phyloP scores from a whole-genome alignment of 2,113 vertebrate genomes.

The Colius striatus region DNA sequence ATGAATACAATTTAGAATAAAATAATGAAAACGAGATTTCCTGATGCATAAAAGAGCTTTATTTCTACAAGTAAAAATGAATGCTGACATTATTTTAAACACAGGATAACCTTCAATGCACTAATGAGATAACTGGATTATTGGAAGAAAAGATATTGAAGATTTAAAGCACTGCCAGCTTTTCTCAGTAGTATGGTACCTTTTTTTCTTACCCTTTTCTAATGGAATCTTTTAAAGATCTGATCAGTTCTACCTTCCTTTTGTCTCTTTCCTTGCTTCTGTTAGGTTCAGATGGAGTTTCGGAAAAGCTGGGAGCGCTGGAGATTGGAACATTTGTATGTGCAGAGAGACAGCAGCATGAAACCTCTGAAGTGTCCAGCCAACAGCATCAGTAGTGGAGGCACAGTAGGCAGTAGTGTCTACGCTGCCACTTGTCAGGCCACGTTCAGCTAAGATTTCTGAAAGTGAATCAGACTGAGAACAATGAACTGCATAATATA shows the following conservation, averaged over 20 bases:
- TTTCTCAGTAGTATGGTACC: conserved; percentile 38
- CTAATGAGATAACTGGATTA: conserved; percentile 38
- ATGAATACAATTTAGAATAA: conserved; percentile 1
- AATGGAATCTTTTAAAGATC: conserved; percentile 40
- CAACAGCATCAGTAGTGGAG: conserved; percentile 80
- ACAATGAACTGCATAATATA: neutral
- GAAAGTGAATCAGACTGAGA: conserved; percentile 4
- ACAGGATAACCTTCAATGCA: neutral
- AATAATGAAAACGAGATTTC: conserved; percentile 7
- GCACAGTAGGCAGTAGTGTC: conserved; percentile 74
- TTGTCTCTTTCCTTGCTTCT: conserved; percentile 24
- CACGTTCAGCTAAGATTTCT: conserved; percentile 72
- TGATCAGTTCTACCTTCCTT: neutral
- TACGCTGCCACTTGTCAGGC: conserved; percentile 74
- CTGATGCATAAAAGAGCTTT: neutral
- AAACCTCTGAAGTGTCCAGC: conserved; percentile 79
- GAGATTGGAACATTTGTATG: conserved; percentile 75
- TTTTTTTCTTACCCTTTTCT: conserved; percentile 10
- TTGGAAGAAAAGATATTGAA: conserved; percentile 18
- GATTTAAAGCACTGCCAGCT: conserved; percentile 44
- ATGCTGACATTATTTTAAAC: conserved; percentile 16
- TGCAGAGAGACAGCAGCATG: conserved; percentile 80
- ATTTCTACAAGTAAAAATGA: conserved; percentile 7
- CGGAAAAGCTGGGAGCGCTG: conserved; percentile 83
- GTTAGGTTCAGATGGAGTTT: conserved; percentile 83